Evolutionary conservation across 2,797 vertebrate species (phyloP), one percentile per base, ranked within the genome.

Genomic region (Nothura maculosa): DNA sequence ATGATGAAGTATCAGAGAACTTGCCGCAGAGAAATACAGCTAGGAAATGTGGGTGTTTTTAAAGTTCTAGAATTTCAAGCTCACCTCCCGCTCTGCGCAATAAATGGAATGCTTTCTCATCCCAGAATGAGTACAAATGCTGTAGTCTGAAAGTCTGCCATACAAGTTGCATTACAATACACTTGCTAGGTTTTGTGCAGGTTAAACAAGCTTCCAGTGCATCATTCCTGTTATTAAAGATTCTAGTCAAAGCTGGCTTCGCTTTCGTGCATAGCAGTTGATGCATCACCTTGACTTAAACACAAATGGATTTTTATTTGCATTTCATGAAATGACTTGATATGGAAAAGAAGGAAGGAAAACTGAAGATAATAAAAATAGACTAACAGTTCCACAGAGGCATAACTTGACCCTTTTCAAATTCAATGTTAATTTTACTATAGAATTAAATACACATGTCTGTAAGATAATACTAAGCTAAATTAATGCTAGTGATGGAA

Each of bases 171-270:
- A 0, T 79, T 88, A 81, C 47, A 74, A 55, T 27, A 68, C 43
- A 74, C n/a, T 81, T 52, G 52, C 19, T 54, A 45, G 38, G 40
- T 67, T 93, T 52, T 45, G 50, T 60, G 73, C 30, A 1, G 60
- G 45, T 40, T 48, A 69, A 45, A 52, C 28, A 64, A 70, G 45
- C 50, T 92, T 78, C 42, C 47, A 34, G 15, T 61, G 52, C 66
- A 87, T 48, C 30, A 6, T 42, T 72, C 82, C 64, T 89, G 0
- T 10, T 67, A 47, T 38, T 66, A 73, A 63, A 83, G 15, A 47
- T 52, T 79, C 55, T 32, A 52, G 19, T 69, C 38, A 88, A 86
- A 94, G 89, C 40, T 69, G 73, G 73, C 81, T 82, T 89, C 8
- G 1, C 40, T 87, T 82, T 57, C 66, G 55, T 69, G 76, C 57